Percentiles rank a stretch among this genome's conserved stretches.
phyloP scores from a whole-genome alignment of 2,113 vertebrate species.

The Microtus pennsylvanicus region DNA sequence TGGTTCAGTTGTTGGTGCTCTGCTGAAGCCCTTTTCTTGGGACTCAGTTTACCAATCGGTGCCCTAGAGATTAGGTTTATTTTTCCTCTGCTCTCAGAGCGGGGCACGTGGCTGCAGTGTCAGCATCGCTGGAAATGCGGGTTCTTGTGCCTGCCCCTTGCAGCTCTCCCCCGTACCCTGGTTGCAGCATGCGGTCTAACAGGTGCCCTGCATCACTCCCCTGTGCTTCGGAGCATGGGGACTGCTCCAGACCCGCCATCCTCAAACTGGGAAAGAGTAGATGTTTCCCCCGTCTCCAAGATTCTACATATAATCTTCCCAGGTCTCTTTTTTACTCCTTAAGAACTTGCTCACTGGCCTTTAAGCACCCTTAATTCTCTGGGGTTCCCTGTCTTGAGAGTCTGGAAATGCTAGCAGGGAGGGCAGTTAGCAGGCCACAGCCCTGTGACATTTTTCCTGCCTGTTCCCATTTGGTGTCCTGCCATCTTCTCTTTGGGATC shows the following conservation, averaged over 20 bases:
- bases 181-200: not conserved
- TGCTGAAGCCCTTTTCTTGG: not conserved
- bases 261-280: slow-evolving; percentile 32
- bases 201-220: not conserved
- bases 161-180: not conserved
- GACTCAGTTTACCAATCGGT: not conserved
- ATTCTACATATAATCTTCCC: not conserved
- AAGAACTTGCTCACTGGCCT: not conserved
- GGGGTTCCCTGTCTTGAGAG: not conserved
- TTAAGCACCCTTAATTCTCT: not conserved
- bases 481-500: slow-evolving; percentile 35
- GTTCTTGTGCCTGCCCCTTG: not conserved
- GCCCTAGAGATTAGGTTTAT: not conserved
- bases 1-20: too few relatives aligned
- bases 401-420: not conserved
- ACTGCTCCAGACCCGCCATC: not conserved
- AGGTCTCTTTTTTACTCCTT: not conserved
- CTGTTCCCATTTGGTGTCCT: slow-evolving; percentile 9
- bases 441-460: not conserved
- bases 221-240: not conserved
- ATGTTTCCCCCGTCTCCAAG: not conserved
- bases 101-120: too few relatives aligned
- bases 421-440: not conserved
- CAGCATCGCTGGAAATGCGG: not conserved
- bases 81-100: not conserved